Conservation (phyloP, 2,888 invertebrate genomes). For the Aphrophora alni region DNA sequence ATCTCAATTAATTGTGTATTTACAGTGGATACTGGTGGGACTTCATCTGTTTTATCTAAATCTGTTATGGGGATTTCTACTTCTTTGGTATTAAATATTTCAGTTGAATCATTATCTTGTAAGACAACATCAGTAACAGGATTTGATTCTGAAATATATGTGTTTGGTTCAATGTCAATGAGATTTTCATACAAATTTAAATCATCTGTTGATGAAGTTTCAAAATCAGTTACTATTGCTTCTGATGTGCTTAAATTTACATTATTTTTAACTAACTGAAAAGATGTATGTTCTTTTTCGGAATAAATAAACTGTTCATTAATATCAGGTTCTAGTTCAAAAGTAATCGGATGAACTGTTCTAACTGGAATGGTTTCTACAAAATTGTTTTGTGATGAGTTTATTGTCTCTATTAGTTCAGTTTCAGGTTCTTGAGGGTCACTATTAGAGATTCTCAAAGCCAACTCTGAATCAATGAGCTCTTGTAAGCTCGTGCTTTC, state of each 20-base stretch:
- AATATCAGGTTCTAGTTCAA: slow-evolving; percentile 39
- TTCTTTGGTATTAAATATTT: background rate
- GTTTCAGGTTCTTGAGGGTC: background rate
- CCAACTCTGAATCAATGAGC: slow-evolving; percentile 50
- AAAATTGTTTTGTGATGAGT: background rate
- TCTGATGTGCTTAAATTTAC: background rate
- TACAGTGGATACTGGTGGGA: background rate
- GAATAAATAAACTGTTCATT: slow-evolving; percentile 40
- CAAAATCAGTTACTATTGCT: background rate
- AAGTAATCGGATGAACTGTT: slow-evolving; percentile 35
- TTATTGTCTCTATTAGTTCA: background rate
- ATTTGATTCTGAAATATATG: background rate
- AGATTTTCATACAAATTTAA: background rate
- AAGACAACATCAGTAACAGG: background rate
- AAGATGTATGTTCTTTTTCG: slow-evolving; percentile 39
- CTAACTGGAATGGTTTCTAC: background rate
- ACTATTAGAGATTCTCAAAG: slow-evolving; percentile 40
- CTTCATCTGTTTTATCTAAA: background rate
- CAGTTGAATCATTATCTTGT: background rate
- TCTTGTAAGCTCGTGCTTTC: slow-evolving; percentile 50
- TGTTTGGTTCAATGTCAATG: background rate
- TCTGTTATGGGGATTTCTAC: background rate
- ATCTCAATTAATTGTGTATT: background rate
- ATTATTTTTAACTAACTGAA: slow-evolving; percentile 26
- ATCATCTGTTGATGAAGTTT: background rate